These are phyloP conservation scores for Tauraco hartlaubi DNA, from an alignment of 2,797 vertebrate species.

Conservation along the genomic window DNA sequence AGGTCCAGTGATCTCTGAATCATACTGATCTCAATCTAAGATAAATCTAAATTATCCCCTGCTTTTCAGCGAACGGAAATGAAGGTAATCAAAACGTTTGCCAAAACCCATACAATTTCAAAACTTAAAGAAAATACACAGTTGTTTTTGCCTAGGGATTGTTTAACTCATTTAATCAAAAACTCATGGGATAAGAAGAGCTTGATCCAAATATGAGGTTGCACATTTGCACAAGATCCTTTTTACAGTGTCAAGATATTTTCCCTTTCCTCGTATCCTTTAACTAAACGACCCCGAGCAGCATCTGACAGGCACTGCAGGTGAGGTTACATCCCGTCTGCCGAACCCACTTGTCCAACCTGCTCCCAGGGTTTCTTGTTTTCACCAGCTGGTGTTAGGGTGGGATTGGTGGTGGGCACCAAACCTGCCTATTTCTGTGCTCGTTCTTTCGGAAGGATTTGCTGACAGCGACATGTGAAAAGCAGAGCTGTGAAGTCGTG, in stretches of 20 bases:
- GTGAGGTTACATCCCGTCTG: background rate
- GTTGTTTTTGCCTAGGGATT: background rate
- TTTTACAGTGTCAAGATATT: background rate
- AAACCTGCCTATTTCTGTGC: constrained; percentile 41
- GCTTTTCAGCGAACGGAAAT: background rate
- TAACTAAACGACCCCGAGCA: background rate
- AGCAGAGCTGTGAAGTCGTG: constrained; percentile 51
- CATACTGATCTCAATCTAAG: background rate
- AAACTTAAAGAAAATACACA: background rate
- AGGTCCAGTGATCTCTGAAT: background rate
- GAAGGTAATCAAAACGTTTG: background rate
- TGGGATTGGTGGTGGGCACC: background rate
- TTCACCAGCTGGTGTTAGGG: constrained; percentile 54
- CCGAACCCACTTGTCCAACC: background rate
- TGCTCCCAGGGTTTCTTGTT: constrained; percentile 10
- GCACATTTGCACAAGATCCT: background rate
- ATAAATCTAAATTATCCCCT: background rate
- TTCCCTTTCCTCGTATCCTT: background rate
- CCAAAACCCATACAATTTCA: background rate
- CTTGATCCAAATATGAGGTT: background rate
- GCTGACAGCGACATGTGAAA: constrained; percentile 57
- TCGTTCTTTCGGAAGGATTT: constrained; percentile 15
- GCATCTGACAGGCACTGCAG: background rate
- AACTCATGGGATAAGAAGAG: background rate
- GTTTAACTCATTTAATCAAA: background rate